A percentile compares a stretch with the other conserved stretches of the same genome.
Evolutionary conservation across 2,113 vertebrate genomes (phyloP).

Genomic region (Cyanistes caeruleus): DNA sequence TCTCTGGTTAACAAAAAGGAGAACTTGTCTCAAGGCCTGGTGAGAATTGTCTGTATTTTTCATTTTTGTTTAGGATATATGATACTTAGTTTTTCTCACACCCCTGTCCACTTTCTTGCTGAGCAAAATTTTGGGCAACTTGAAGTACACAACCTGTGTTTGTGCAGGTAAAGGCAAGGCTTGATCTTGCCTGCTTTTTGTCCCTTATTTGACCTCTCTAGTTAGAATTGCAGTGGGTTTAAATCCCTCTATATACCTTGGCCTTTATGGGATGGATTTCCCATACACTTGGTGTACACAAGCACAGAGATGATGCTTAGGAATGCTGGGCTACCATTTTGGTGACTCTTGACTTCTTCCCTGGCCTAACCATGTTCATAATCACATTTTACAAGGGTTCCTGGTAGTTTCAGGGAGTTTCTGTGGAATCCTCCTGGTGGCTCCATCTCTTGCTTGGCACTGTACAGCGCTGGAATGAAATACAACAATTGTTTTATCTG

Average conservation of each 20-base stretch:
- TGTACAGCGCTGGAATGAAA: conserved; percentile 30
- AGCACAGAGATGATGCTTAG: background rate
- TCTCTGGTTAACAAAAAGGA: background rate
- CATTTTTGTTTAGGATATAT: background rate
- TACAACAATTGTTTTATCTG: conserved; percentile 15
- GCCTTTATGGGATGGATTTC: background rate
- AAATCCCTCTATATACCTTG: background rate
- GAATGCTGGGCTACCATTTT: background rate
- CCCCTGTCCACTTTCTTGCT: background rate
- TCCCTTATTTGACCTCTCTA: background rate
- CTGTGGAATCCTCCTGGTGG: background rate
- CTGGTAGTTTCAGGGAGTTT: conserved; percentile 12
- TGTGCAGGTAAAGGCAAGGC: background rate
- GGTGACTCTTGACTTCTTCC: background rate
- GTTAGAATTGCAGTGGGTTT: background rate
- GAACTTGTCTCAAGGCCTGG: background rate
- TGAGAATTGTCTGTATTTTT: background rate
- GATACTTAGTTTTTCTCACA: background rate
- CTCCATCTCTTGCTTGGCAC: background rate
- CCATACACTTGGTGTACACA: background rate
- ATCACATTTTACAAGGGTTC: conserved; percentile 29
- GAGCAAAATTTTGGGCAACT: background rate
- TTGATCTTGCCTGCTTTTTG: background rate
- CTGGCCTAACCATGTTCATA: background rate
- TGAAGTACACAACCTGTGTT: background rate